A percentile compares a stretch with the other conserved stretches of the same genome.
Evolutionary conservation across 1,140 invertebrate genomes (phyloP).

Genomic region (Aphis craccivora): DNA sequence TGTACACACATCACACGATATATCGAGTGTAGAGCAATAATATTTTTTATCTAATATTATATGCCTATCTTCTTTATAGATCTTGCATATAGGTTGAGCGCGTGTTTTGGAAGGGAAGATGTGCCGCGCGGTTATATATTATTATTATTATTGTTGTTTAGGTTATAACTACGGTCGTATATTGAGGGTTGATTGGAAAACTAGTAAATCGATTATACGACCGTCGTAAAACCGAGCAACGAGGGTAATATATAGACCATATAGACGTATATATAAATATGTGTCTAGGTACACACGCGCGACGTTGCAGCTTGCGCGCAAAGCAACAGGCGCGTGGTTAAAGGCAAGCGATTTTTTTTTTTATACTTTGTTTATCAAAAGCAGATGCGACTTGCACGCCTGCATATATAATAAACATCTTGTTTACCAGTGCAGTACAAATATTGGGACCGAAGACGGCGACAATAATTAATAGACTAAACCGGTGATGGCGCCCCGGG

Average conservation of each 20-base stretch:
- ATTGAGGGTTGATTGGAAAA: constrained; percentile 38
- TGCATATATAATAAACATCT: neutral
- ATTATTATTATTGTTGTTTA: constrained; percentile 1
- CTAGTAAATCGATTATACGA: constrained; percentile 48
- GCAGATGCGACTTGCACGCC: constrained; percentile 31
- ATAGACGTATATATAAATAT: neutral
- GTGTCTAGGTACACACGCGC: neutral
- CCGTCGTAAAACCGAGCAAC: constrained; percentile 43
- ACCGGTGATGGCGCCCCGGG: constrained; percentile 18
- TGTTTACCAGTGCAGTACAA: constrained; percentile 54
- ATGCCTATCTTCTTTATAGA: neutral
- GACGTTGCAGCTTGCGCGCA: constrained; percentile 23
- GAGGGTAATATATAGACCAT: neutral
- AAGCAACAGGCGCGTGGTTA: constrained; percentile 35
- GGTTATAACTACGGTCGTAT: neutral
- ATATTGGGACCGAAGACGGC: neutral
- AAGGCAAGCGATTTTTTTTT: neutral
- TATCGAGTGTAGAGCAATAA: neutral
- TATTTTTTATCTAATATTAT: neutral
- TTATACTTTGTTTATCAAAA: constrained; percentile 9
- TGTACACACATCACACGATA: neutral
- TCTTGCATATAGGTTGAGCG: neutral
- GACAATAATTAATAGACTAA: constrained; percentile 29
- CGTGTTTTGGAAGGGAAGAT: neutral
- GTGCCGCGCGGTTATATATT: neutral